These are phyloP conservation scores for Zaprionus bogoriensis DNA, from an alignment of 2,888 invertebrate genomes.

Conservation along the genomic window DNA sequence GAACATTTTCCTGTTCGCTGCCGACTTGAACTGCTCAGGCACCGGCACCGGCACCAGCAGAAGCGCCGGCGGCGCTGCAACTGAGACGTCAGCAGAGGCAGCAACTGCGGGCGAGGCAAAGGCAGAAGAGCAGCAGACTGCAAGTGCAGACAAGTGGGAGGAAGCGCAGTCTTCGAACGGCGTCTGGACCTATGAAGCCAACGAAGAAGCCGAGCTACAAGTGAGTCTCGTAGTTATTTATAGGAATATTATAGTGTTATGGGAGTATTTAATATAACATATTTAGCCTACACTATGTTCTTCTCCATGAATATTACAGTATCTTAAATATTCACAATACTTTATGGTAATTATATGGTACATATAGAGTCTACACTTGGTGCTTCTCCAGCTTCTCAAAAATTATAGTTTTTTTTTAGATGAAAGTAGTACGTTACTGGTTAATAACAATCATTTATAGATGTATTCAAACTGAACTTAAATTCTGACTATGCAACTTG, in stretches of 20 bases:
- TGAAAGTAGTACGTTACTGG: too few relatives aligned
- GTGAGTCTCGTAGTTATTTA: conserved; percentile 21
- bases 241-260: neutral
- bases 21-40: conserved; percentile 25
- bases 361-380: too few relatives aligned
- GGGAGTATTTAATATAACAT: too few relatives aligned
- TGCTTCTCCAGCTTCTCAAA: too few relatives aligned
- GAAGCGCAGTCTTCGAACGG: conserved; percentile 7
- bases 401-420: too few relatives aligned
- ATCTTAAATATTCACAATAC: too few relatives aligned
- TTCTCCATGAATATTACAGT: too few relatives aligned
- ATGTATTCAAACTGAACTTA: too few relatives aligned
- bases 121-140: neutral
- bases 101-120: neutral
- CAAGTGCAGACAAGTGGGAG: conserved; percentile 6
- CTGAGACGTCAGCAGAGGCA: neutral
- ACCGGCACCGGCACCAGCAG: neutral
- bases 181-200: conserved; percentile 48
- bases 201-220: conserved; percentile 37
- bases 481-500: too few relatives aligned
- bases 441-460: too few relatives aligned
- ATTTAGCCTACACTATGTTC: neutral
- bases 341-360: too few relatives aligned
- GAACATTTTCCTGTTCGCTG: conserved; percentile 70
- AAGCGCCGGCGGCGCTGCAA: neutral